Evolutionary conservation across 2,113 vertebrate species (phyloP).

Genomic region (Ophiodon elongatus): DNA sequence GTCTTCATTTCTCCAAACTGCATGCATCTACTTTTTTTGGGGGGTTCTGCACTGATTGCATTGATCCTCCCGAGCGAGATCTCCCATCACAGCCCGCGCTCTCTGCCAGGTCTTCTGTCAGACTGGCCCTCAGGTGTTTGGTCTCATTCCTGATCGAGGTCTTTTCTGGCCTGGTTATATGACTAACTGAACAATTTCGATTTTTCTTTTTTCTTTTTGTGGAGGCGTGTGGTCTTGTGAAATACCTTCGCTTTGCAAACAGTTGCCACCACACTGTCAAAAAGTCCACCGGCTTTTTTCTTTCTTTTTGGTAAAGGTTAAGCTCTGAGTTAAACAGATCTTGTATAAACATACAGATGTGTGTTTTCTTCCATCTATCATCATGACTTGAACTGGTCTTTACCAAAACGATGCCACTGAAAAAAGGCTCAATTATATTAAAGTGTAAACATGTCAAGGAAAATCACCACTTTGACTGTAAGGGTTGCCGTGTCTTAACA

Average conservation of each 20-base stretch:
- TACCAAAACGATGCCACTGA: background rate
- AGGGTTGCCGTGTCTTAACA: no score
- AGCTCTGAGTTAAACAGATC: background rate
- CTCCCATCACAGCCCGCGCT: background rate
- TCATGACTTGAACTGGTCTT: background rate
- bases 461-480: background rate
- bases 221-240: background rate
- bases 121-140: background rate
- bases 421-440: background rate
- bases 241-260: conserved; percentile 13
- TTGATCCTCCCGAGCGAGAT: background rate
- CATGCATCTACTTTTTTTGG: background rate
- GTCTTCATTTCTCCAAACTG: conserved; percentile 3
- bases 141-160: conserved; percentile 4
- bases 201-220: background rate
- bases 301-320: background rate
- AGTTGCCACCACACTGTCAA: background rate
- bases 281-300: background rate
- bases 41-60: background rate
- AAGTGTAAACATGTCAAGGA: background rate
- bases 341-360: background rate
- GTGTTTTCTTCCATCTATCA: background rate
- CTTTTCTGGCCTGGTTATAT: conserved; percentile 1
- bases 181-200: background rate
- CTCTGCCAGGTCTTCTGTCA: conserved; percentile 3